These are phyloP conservation scores for Drosophila demipolita DNA, from an alignment of 2,888 invertebrate genomes.

Conservation along the genomic window DNA sequence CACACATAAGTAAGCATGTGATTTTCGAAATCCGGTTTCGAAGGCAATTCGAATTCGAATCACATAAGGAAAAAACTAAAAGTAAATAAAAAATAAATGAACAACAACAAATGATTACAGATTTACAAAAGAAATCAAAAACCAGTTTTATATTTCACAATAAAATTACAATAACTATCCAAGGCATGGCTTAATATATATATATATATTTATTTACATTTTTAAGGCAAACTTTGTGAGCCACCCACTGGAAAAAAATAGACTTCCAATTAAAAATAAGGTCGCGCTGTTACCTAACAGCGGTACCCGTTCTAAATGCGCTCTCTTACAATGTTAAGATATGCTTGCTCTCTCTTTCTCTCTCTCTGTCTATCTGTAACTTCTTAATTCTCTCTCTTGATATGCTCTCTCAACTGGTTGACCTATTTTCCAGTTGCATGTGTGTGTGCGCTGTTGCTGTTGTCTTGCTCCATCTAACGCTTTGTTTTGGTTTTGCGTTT, in stretches of 20 bases:
- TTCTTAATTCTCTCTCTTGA: conserved; percentile 37
- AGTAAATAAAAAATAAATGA: conserved; percentile 42
- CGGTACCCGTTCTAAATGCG: conserved; percentile 68
- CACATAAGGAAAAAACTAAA: conserved; percentile 35
- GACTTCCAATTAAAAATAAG: conserved; percentile 57
- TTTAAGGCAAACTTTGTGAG: conserved; percentile 29
- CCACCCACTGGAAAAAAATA: conserved; percentile 36
- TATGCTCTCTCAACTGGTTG: conserved; percentile 69
- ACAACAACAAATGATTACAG: conserved; percentile 37
- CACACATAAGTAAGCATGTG: conserved; percentile 1
- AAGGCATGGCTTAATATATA: conserved; percentile 4
- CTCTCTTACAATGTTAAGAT: conserved; percentile 53
- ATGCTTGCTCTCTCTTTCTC: conserved; percentile 20
- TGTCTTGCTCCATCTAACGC: conserved; percentile 67
- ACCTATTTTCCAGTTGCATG: conserved; percentile 77
- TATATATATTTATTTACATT: not conserved
- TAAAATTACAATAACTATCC: conserved; percentile 18
- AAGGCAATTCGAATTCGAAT: conserved; percentile 65
- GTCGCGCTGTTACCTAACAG: conserved; percentile 72
- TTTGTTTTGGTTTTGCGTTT: conserved; percentile 75
- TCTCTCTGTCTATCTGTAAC: conserved; percentile 39
- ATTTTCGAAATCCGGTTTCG: conserved; percentile 72
- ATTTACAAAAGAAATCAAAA: conserved; percentile 52
- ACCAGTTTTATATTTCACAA: conserved; percentile 49
- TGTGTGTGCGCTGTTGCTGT: conserved; percentile 35